Conservation (phyloP, 2,888 invertebrate genomes). For the Lycaena phlaeas region DNA sequence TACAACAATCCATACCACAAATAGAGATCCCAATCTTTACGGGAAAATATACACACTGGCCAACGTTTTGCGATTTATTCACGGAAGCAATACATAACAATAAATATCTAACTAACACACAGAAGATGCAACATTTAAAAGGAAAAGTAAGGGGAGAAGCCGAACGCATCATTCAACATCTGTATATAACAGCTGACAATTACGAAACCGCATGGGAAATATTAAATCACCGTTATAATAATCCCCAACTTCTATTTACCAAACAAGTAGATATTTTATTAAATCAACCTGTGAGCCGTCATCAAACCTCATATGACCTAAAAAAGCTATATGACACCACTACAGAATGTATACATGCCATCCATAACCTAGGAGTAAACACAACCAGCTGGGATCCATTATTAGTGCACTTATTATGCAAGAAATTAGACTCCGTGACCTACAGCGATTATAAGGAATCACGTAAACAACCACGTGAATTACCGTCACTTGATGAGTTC, state of each 20-base stretch:
- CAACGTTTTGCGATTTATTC: not conserved
- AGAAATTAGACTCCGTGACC: not conserved
- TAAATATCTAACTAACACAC: not conserved
- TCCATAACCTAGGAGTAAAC: not conserved
- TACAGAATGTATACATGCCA: not conserved
- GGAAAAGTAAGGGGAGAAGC: not conserved
- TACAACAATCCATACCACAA: not conserved
- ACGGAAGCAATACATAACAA: not conserved
- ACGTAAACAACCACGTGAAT: not conserved
- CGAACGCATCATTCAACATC: not conserved
- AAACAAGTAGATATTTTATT: not conserved
- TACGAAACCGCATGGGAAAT: not conserved
- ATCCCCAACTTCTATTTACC: not conserved
- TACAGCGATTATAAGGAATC: not conserved
- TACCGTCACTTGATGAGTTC: too few species aligned
- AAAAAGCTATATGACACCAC: not conserved
- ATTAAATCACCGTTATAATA: not conserved
- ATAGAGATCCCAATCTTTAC: conserved; percentile 3
- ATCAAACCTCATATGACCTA: not conserved
- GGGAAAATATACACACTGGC: too few species aligned
- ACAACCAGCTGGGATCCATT: not conserved
- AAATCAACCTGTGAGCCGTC: not conserved
- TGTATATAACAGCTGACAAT: not conserved
- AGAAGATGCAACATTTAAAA: not conserved
- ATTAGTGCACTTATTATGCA: not conserved